Evolutionary conservation across 2,113 vertebrate genomes (phyloP).

Genomic region (Bufo bufo): DNA sequence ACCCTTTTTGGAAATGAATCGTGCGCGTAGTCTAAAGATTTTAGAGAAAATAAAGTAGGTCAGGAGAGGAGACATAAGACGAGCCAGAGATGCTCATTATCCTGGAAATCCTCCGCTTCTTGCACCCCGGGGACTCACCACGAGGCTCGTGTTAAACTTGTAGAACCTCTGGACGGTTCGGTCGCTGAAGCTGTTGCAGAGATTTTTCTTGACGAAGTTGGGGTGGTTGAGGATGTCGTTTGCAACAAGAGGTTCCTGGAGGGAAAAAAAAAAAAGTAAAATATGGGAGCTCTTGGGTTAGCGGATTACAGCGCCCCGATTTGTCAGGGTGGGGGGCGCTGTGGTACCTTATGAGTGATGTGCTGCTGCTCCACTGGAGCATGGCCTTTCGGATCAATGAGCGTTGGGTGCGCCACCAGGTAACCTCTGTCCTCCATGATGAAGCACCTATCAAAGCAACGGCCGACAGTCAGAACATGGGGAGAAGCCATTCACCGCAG

Average conservation of each 20-base stretch:
- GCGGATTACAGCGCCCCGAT: not conserved
- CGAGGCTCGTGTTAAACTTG: conserved; percentile 96
- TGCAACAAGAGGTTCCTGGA: conserved; percentile 93
- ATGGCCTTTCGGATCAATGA: conserved; percentile 98
- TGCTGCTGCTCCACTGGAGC: conserved; percentile 97
- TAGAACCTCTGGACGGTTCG: conserved; percentile 97
- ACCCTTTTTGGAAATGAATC: not conserved
- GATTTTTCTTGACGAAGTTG: conserved; percentile 97
- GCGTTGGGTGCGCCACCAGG: conserved; percentile 94
- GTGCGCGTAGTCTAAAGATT: not conserved
- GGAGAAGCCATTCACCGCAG: not conserved
- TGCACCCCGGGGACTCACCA: conserved; percentile 74
- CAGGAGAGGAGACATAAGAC: conserved; percentile 11
- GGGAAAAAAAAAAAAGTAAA: not conserved
- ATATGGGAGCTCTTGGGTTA: not conserved
- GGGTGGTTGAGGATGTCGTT: conserved; percentile 98
- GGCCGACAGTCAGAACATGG: not conserved
- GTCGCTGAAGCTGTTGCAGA: conserved; percentile 99
- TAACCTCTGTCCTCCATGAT: conserved; percentile 99
- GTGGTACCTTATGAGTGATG: conserved; percentile 94
- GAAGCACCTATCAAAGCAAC: conserved; percentile 82
- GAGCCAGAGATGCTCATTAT: not conserved
- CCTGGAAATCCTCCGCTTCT: not conserved
- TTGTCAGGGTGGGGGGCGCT: not conserved
- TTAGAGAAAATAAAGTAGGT: not conserved